A percentile compares a stretch with the other conserved stretches of the same genome.
phyloP scores from a whole-genome alignment of 1,140 invertebrate genomes.

The Diabrotica undecimpunctata region DNA sequence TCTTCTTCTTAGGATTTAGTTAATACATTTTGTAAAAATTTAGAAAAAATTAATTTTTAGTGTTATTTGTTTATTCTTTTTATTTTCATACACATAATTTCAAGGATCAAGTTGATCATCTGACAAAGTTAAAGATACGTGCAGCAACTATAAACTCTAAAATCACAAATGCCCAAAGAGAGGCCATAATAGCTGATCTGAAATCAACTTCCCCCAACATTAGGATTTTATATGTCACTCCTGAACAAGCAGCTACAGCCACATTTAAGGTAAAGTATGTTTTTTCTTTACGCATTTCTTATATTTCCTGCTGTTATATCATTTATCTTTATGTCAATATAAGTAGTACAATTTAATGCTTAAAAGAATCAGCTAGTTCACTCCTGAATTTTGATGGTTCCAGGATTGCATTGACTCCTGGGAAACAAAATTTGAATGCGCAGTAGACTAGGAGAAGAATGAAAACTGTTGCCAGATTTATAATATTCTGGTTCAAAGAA shows the following conservation, averaged over 20 bases:
- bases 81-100: conserved; percentile 24
- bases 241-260: conserved; percentile 80
- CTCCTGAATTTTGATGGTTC: no score
- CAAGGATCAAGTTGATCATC: conserved; percentile 70
- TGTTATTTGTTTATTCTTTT: neutral
- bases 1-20: no score
- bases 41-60: conserved; percentile 5
- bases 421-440: no score
- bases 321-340: conserved; percentile 56
- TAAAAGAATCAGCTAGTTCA: no score
- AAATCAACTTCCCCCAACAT: conserved; percentile 59
- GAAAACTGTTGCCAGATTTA: no score
- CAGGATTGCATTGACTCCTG: no score
- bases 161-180: conserved; percentile 68
- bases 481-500: no score
- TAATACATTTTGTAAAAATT: neutral
- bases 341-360: no score
- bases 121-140: conserved; percentile 64
- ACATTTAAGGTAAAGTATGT: conserved; percentile 60
- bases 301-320: conserved; percentile 39
- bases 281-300: neutral
- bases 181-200: conserved; percentile 71
- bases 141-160: conserved; percentile 89
- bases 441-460: no score
- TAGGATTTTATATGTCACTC: conserved; percentile 86